Conservation (phyloP, 2,888 invertebrate species). For the Dryomyza anilis region DNA sequence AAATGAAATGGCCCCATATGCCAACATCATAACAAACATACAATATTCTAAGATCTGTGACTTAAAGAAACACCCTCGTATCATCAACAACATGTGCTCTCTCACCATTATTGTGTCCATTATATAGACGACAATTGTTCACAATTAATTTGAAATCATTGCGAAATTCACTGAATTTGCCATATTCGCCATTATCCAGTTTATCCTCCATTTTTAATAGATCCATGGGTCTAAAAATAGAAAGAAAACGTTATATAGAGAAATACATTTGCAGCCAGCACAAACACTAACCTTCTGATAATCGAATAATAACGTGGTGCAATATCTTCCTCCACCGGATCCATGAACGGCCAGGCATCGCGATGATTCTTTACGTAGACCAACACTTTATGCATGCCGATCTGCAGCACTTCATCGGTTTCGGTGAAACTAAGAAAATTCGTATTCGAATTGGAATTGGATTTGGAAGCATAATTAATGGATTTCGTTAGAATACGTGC, state of each 20-base stretch:
- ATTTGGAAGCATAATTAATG: slow-evolving; percentile 50
- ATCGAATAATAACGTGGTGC: slow-evolving; percentile 84
- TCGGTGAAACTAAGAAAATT: slow-evolving; percentile 72
- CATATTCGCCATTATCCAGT: slow-evolving; percentile 80
- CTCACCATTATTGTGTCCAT: slow-evolving; percentile 90
- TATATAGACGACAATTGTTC: slow-evolving; percentile 89
- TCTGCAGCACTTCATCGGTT: slow-evolving; percentile 83
- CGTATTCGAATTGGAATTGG: slow-evolving; percentile 56
- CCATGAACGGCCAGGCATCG: slow-evolving; percentile 94
- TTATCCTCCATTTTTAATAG: slow-evolving; percentile 86
- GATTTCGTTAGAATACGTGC: slow-evolving; percentile 29
- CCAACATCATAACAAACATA: neutral
- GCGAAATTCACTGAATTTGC: slow-evolving; percentile 79
- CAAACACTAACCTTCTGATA: slow-evolving; percentile 63
- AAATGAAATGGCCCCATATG: too few species aligned
- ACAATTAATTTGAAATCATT: slow-evolving; percentile 90
- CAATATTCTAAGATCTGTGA: neutral
- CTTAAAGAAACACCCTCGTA: too few species aligned
- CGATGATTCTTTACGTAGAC: slow-evolving; percentile 85
- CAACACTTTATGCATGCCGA: slow-evolving; percentile 90
- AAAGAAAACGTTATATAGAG: neutral
- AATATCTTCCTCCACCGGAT: slow-evolving; percentile 90
- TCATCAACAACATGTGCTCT: too few species aligned
- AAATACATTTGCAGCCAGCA: neutral
- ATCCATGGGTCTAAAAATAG: slow-evolving; percentile 77